Percentiles rank a stretch among this genome's conserved stretches.
Evolutionary conservation across 2,797 vertebrate species (phyloP).

Genomic region (Perdix hodgsoniae): DNA sequence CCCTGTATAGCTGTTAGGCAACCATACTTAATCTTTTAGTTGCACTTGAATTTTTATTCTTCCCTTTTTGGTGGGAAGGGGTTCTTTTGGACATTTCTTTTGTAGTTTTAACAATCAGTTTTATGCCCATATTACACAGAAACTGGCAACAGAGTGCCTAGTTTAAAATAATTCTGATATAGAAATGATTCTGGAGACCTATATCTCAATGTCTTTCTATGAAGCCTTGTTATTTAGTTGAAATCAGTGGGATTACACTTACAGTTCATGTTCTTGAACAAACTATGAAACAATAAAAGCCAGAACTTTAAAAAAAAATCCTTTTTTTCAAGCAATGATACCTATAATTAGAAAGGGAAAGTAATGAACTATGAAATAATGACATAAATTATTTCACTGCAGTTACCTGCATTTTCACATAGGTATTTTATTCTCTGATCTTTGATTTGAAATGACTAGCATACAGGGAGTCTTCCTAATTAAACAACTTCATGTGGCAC

Average conservation of each 20-base stretch:
- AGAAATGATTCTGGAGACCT: background rate
- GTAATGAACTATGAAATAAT: background rate
- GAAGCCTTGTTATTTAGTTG: background rate
- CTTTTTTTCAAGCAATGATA: background rate
- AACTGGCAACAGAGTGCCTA: rapidly evolving
- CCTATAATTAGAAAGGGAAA: background rate
- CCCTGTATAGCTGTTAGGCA: background rate
- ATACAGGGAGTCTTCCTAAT: background rate
- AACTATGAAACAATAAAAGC: background rate
- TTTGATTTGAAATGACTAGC: background rate
- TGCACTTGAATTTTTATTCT: background rate
- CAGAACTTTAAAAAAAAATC: background rate
- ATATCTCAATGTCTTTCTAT: background rate
- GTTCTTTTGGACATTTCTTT: no score
- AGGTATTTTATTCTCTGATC: background rate
- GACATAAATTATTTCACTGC: background rate
- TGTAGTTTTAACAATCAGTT: background rate
- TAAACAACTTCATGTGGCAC: background rate
- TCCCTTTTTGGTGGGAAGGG: rapidly evolving
- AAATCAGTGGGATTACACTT: background rate
- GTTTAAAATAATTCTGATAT: background rate
- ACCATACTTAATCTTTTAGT: background rate
- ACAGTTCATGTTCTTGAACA: background rate
- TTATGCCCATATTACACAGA: background rate
- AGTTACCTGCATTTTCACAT: background rate